phyloP scores from a whole-genome alignment of 1,140 invertebrate species.

The Dendroctonus valens region DNA sequence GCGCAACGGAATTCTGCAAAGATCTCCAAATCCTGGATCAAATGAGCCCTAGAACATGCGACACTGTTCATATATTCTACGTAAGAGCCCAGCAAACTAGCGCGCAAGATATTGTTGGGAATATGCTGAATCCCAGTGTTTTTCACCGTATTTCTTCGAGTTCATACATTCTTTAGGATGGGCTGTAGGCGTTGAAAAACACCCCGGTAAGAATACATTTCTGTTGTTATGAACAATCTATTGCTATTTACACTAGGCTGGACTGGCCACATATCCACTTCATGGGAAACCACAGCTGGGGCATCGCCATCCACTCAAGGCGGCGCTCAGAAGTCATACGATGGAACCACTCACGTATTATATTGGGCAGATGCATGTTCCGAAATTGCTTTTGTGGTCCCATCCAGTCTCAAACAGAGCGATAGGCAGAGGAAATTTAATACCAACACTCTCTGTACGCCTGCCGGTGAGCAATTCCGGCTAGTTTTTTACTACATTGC shows the following conservation, averaged over 20 bases:
- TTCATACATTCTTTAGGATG: constrained; percentile 82
- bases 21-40: constrained; percentile 77
- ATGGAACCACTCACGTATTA: constrained; percentile 64
- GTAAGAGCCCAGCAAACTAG: constrained; percentile 80
- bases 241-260: constrained; percentile 55
- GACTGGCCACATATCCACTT: constrained; percentile 83
- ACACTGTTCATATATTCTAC: constrained; percentile 95
- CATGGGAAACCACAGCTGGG: constrained; percentile 58
- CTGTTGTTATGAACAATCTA: too few species aligned
- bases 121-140: constrained; percentile 57
- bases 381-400: constrained; percentile 93
- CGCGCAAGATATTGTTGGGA: constrained; percentile 77
- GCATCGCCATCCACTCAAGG: background rate
- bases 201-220: constrained; percentile 60
- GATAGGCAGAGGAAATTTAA: constrained; percentile 40
- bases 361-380: constrained; percentile 97
- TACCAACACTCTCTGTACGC: constrained; percentile 43
- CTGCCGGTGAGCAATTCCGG: background rate
- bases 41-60: constrained; percentile 79
- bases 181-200: constrained; percentile 76
- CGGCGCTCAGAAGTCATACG: constrained; percentile 32
- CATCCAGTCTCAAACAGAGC: constrained; percentile 57
- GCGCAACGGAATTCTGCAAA: constrained; percentile 66
- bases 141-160: constrained; percentile 74
- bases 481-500: constrained; percentile 2